Evolutionary conservation across 2,113 vertebrate species (phyloP), one percentile per base, ranked within the genome.

Genomic region (Hassar affinis): DNA sequence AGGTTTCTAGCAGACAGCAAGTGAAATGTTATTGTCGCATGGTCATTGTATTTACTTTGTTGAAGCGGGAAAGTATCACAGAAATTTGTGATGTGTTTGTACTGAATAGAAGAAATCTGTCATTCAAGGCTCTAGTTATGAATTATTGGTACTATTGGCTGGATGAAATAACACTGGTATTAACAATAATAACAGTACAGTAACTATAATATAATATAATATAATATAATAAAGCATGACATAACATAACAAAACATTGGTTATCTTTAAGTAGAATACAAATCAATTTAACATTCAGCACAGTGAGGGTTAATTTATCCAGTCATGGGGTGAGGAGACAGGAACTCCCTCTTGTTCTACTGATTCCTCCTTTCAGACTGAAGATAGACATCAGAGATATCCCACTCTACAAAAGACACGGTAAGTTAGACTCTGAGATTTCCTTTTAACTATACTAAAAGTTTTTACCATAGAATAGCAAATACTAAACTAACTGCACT

Each of bases 371-470:
- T 84, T 77, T 77, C 22, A 57, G 49, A n/a, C 62, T 38, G 22
- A 15, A 33, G 22, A 25, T 77, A 30, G 49, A 54, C 51, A 68
- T 51, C 75, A 38, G 35, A 42, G 47, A 17, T 54, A 52, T 35
- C 71, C 80, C 42, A 27, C 45, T 45, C 35, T 33, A 47, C 18
- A 69, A 52, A 52, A 47, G 30, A 42, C 22, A 83, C 77, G 59
- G 85, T 80, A 71, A 69, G 85, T 83, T 76, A 66, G 66, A 35
- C 62, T 56, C 14, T 71, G 22, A 6, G 30, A 35, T 8, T 71
- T 47, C 14, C 18, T 45, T 35, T 14, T 35, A 6, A 7, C 2
- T 17, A 20, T 35, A 20, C 30, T 52, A 14, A 52, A 68, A 80
- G 3, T 0, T 66, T 68, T 38, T 51, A 25, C n/a, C 35, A 2